A percentile compares a stretch with the other conserved stretches of the same genome.
Conservation (phyloP, 2,797 vertebrate genomes). For the Tragelaphus oryx region DNA sequence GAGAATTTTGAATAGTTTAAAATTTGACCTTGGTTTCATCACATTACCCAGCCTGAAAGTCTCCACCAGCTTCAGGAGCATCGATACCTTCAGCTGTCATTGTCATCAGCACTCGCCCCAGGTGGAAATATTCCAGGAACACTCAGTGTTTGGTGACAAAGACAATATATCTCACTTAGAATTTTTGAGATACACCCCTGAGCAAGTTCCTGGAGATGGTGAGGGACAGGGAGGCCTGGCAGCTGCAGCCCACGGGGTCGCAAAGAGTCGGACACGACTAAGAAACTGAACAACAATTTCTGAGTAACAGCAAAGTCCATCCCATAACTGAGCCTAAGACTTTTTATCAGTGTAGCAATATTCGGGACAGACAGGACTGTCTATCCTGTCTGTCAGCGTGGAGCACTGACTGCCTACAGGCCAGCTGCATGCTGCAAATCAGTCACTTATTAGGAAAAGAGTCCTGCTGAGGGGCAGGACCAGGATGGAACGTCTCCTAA, state of each 20-base stretch:
- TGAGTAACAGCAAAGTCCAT: not conserved
- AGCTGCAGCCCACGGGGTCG: not conserved
- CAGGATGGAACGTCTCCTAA: rapidly evolving
- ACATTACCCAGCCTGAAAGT: rapidly evolving
- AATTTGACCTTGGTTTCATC: not conserved
- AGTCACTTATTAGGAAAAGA: slow-evolving; percentile 42
- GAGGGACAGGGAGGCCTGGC: not conserved
- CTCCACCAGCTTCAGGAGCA: rapidly evolving
- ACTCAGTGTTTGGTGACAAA: not conserved
- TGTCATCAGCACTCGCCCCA: too few relatives aligned
- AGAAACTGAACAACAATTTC: not conserved
- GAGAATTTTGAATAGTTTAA: not conserved
- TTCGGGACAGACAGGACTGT: rapidly evolving
- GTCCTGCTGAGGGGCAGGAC: slow-evolving; percentile 2
- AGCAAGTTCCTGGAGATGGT: not conserved
- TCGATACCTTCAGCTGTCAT: not conserved
- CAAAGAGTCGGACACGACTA: not conserved
- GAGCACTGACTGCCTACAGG: not conserved
- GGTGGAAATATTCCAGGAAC: not conserved
- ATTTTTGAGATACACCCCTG: not conserved
- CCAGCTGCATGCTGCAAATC: not conserved
- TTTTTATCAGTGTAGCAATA: rapidly evolving
- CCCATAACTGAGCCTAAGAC: rapidly evolving
- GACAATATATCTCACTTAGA: not conserved
- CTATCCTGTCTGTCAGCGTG: not conserved